Evolutionary conservation across 2,797 vertebrate genomes (phyloP).

Genomic region (Gallirallus australis): DNA sequence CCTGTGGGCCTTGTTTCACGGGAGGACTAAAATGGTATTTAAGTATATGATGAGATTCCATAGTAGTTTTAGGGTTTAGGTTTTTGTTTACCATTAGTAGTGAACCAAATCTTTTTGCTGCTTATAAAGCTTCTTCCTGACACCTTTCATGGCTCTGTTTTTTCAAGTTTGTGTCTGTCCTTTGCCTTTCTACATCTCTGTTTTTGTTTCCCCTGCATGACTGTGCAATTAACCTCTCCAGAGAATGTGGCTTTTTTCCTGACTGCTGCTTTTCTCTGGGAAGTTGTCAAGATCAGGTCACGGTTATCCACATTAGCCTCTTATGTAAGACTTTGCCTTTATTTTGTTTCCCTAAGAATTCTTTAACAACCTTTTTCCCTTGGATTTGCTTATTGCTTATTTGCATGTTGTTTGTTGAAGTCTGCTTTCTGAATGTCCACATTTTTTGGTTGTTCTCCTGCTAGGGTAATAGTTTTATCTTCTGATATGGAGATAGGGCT

Average conservation of each 20-base stretch:
- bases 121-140: not conserved
- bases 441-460: not conserved
- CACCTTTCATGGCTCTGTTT: not conserved
- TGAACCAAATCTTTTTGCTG: not conserved
- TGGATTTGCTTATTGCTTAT: not conserved
- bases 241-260: not conserved
- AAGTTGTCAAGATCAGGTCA: not conserved
- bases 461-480: not conserved
- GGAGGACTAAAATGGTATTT: fast-evolving
- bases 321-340: not conserved
- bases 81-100: not conserved
- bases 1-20: not conserved
- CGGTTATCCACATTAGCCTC: not conserved
- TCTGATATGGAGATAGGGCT: not conserved
- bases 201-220: not conserved
- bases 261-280: not conserved
- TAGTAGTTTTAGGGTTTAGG: not conserved
- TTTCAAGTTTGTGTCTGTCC: not conserved
- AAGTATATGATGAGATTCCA: not conserved
- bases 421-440: not conserved
- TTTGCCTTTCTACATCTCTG: not conserved
- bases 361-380: not conserved
- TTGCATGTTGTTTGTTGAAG: not conserved
- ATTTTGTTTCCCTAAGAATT: not conserved
- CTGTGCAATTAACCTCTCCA: not conserved